Evolutionary conservation across 35 echinoderm and acorn worm genomes (phyloP), one percentile per base, ranked within the genome.

Genomic region (Ptychodera flava): DNA sequence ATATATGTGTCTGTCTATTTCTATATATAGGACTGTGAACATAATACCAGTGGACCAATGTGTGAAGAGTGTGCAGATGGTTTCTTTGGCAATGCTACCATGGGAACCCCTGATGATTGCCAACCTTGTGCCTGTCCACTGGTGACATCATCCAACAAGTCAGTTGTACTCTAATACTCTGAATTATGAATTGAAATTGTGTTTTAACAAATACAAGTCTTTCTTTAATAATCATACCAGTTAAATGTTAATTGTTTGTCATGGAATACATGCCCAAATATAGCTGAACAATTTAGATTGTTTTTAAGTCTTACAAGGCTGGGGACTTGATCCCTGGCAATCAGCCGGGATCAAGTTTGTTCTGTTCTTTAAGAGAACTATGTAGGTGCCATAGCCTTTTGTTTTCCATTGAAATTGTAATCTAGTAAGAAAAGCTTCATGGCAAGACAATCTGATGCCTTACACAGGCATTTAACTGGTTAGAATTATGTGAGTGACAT

Each of bases 21-120:
- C 6, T 27, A 33, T 81, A 2, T 45, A 12, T 80, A 97, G 95
- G 87, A 90, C 87, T 97, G 95, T 36, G 89, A 93, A 37, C 89
- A 97, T 82, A 93, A 97, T 75, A 97, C 95, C 0, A 80, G 78
- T 16, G 95, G 95, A 52, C 83, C 81, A 32, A 87, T 80, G 78
- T 97, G 95, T 83, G 89, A 97, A 83, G 27, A 37, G 0, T 97
- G 95, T 91, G 92, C 86, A 10, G 30, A 34, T 87, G 95, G 95
- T 93, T 97, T 86, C 95, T 97, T 93, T 97, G 95, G 95, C 35
- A 89, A 97, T 90, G 92, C 92, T 12, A 97, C 89, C 35, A 82
- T 52, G 31, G 95, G 95, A 77, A 91, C 79, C 30, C n/a, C 77
- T 2, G 31, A 82, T 80, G 95, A 93, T 82, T 97, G 95, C 36